phyloP scores from a whole-genome alignment of 1,140 invertebrate genomes.

The Cydia pomonella region DNA sequence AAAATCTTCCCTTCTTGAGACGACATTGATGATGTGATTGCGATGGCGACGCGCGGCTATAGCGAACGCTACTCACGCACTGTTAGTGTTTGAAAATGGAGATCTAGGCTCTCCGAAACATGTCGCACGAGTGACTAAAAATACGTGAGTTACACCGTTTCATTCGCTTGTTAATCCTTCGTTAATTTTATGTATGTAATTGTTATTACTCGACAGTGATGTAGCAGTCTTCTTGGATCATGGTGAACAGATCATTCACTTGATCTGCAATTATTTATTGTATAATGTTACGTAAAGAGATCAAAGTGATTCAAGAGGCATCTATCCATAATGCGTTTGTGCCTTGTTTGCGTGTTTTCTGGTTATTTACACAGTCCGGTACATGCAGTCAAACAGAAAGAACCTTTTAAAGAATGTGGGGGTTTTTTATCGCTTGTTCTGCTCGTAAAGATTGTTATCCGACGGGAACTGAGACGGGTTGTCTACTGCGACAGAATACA shows the following conservation, averaged over 20 bases:
- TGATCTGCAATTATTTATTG: not conserved
- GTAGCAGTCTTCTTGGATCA: no score
- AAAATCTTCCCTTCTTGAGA: no score
- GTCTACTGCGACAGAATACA: conserved; percentile 2
- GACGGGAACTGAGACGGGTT: not conserved
- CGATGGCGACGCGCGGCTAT: no score
- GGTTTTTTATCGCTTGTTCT: not conserved
- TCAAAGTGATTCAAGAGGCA: not conserved
- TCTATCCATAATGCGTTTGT: conserved; percentile 1
- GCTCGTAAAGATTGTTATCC: conserved; percentile 1
- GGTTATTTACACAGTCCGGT: conserved; percentile 1
- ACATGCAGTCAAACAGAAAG: not conserved
- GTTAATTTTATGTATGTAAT: no score
- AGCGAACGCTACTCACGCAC: no score
- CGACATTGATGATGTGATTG: no score
- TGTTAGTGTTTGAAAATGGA: no score
- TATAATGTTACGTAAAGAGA: not conserved
- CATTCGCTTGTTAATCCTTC: no score
- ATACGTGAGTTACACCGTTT: no score
- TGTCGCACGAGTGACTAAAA: no score
- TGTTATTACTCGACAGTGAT: no score
- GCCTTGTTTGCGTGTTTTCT: not conserved
- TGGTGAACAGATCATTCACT: not conserved
- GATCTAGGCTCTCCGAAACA: no score
- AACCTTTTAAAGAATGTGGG: not conserved